Evolutionary conservation across 1,140 invertebrate genomes (phyloP).

Genomic region (Trichogramma pretiosum): DNA sequence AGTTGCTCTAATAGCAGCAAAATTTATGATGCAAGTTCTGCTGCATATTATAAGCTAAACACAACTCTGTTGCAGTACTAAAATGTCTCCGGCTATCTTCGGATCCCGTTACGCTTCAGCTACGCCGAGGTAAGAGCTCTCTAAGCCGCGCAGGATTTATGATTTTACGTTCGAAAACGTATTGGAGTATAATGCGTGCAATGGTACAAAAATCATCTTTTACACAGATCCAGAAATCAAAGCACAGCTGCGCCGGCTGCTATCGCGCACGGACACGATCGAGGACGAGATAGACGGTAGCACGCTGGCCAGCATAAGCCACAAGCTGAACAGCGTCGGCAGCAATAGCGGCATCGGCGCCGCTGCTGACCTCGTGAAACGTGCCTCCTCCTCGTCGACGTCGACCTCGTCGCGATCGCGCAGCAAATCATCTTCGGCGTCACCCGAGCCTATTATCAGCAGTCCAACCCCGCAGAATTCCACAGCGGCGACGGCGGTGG

Average conservation of each 20-base stretch:
- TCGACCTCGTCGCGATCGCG: background rate
- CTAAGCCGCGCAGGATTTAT: background rate
- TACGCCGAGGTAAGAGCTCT: slow-evolving; percentile 69
- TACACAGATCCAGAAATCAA: slow-evolving; percentile 72
- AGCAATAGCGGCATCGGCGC: slow-evolving; percentile 7
- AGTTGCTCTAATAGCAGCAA: no score
- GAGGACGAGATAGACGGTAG: slow-evolving; percentile 26
- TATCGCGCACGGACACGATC: slow-evolving; percentile 50
- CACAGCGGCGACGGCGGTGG: slow-evolving; percentile 10
- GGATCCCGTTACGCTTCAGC: slow-evolving; percentile 77
- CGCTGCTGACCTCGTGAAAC: background rate
- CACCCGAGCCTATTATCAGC: background rate
- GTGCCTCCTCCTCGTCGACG: slow-evolving; percentile 21
- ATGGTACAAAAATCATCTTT: no score
- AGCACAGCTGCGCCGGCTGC: slow-evolving; percentile 65
- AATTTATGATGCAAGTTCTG: no score
- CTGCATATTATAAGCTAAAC: no score
- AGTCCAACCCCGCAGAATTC: slow-evolving; percentile 1
- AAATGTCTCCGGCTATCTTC: slow-evolving; percentile 82
- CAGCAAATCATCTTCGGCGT: slow-evolving; percentile 4
- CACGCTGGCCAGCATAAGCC: slow-evolving; percentile 10
- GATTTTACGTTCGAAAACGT: no score
- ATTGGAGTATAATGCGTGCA: no score
- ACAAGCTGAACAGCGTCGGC: background rate
- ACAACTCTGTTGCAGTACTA: slow-evolving; percentile 72